A percentile compares a stretch with the other conserved stretches of the same genome.
Evolutionary conservation across 2,113 vertebrate species (phyloP).

Genomic region (Phylloscopus whistleri): DNA sequence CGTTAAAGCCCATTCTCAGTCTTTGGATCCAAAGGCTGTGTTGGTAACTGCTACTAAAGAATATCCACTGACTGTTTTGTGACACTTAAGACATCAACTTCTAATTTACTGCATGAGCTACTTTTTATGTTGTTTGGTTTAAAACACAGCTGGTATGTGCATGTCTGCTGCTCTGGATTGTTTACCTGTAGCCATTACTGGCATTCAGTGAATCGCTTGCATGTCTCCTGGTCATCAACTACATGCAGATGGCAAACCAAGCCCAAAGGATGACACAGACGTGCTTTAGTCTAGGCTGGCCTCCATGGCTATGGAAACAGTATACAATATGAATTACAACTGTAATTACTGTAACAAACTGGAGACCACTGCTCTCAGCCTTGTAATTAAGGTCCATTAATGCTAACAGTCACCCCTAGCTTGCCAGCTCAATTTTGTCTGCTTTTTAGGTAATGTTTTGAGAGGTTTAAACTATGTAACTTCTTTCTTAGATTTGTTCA

Average conservation of each 20-base stretch:
- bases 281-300: not conserved
- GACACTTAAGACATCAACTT: not conserved
- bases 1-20: not conserved
- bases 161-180: not conserved
- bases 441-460: not conserved
- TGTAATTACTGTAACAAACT: not conserved
- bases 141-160: not conserved
- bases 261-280: not conserved
- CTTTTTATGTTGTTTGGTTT: not conserved
- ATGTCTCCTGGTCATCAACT: not conserved
- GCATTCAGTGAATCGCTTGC: not conserved
- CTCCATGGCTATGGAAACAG: not conserved
- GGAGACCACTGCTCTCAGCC: not conserved
- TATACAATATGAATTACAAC: not conserved
- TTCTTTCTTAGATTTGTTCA: conserved; percentile 84
- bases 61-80: not conserved
- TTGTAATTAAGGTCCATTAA: not conserved
- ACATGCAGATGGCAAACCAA: not conserved
- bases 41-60: not conserved
- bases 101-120: not conserved
- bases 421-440: not conserved
- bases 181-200: not conserved
- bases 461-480: not conserved
- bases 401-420: not conserved
- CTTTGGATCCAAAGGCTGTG: not conserved